Evolutionary conservation across 2,888 invertebrate species (phyloP).

Genomic region (Eumacrocentrus americanus): DNA sequence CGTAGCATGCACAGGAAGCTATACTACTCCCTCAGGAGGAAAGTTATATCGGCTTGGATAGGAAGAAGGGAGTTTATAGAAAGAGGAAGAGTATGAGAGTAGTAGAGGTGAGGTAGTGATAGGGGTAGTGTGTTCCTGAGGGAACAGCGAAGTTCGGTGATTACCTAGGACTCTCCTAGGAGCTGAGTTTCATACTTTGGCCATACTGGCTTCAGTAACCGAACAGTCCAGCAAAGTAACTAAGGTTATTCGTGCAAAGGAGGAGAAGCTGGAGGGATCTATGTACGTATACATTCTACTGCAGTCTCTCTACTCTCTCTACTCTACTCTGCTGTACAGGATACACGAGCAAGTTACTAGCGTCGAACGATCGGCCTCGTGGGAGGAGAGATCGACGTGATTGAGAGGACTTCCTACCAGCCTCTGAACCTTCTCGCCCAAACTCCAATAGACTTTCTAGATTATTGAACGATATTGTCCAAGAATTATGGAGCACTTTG

Average conservation of each 20-base stretch:
- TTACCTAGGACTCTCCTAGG: constrained; percentile 61
- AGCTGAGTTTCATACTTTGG: constrained; percentile 59
- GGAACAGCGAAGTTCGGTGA: constrained; percentile 61
- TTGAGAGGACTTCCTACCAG: constrained; percentile 45
- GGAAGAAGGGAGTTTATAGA: too few species aligned
- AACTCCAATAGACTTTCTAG: constrained; percentile 16
- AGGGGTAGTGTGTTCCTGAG: constrained; percentile 52
- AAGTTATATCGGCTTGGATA: constrained; percentile 61
- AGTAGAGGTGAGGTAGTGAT: constrained; percentile 35
- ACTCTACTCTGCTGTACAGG: neutral
- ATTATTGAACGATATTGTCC: constrained; percentile 10
- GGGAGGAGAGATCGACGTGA: constrained; percentile 50
- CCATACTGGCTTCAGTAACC: constrained; percentile 53
- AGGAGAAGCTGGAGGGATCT: constrained; percentile 16
- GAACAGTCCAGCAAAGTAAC: constrained; percentile 60
- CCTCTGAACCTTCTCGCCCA: constrained; percentile 35
- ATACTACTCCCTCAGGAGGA: constrained; percentile 57
- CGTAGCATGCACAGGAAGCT: constrained; percentile 40
- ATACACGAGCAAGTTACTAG: constrained; percentile 36
- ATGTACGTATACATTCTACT: constrained; percentile 30
- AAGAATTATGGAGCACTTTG: constrained; percentile 13
- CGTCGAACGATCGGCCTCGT: constrained; percentile 52
- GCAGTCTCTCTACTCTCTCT: constrained; percentile 24
- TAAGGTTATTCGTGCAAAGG: constrained; percentile 53
- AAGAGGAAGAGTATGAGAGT: constrained; percentile 11